These are phyloP conservation scores for Pristionchus pacificus DNA, from an alignment of 1,140 invertebrate species.

Conservation along the genomic window DNA sequence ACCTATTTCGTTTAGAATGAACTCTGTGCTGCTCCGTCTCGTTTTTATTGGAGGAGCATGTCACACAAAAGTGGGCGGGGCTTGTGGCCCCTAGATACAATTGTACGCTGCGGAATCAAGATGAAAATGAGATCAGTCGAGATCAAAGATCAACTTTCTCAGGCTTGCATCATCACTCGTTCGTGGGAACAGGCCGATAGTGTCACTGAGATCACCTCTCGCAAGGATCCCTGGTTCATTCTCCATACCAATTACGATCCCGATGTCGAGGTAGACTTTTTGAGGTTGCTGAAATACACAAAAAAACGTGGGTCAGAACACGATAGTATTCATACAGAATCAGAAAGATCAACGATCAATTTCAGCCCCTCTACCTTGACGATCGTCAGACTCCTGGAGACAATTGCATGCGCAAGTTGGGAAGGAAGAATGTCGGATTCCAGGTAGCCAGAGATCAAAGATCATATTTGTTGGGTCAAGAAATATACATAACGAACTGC, in stretches of 20 bases:
- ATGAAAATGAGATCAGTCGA: no score
- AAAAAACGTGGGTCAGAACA: conserved; percentile 1
- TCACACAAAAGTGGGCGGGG: no score
- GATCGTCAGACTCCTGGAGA: conserved; percentile 60
- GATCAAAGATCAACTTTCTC: no score
- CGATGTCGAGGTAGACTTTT: conserved; percentile 12
- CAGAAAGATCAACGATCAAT: conserved; percentile 44
- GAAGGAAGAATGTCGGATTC: conserved; percentile 43
- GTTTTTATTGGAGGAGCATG: no score
- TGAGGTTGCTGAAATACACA: conserved; percentile 1
- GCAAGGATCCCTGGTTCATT: conserved; percentile 61
- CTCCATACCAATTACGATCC: conserved; percentile 68
- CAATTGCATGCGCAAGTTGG: conserved; percentile 58
- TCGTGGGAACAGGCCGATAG: conserved; percentile 40
- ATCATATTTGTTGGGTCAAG: not conserved
- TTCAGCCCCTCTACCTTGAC: conserved; percentile 64
- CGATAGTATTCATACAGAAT: not conserved
- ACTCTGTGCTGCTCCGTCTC: no score
- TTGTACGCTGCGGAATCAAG: no score
- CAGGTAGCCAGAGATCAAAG: no score
- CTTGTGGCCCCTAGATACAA: no score
- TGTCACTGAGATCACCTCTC: conserved; percentile 31
- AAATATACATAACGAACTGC: no score
- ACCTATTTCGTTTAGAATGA: no score
- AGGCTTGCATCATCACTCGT: conserved; percentile 43